Percentiles rank a stretch among this genome's conserved stretches.
Evolutionary conservation across 2,113 vertebrate species (phyloP).

Genomic region (human): GRCh38 chr9:97413001-97413500

Average conservation of each 20-base stretch:
- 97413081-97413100: background rate
- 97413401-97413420: background rate
- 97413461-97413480: background rate
- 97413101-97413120: background rate
- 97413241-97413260: background rate
- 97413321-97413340: background rate
- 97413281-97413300: background rate
- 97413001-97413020: background rate
- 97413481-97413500: background rate
- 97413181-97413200: background rate
- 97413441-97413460: background rate
- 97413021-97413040: background rate
- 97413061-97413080: background rate
- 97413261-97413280: background rate
- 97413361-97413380: background rate
- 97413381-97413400: background rate
- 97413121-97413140: background rate
- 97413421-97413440: background rate
- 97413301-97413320: background rate
- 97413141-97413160: background rate
- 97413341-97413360: slow-evolving; percentile 28
- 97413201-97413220: background rate
- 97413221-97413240: background rate
- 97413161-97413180: background rate
- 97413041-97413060: background rate